phyloP scores from a whole-genome alignment of 2,113 vertebrate genomes.

The Xenopus laevis region DNA sequence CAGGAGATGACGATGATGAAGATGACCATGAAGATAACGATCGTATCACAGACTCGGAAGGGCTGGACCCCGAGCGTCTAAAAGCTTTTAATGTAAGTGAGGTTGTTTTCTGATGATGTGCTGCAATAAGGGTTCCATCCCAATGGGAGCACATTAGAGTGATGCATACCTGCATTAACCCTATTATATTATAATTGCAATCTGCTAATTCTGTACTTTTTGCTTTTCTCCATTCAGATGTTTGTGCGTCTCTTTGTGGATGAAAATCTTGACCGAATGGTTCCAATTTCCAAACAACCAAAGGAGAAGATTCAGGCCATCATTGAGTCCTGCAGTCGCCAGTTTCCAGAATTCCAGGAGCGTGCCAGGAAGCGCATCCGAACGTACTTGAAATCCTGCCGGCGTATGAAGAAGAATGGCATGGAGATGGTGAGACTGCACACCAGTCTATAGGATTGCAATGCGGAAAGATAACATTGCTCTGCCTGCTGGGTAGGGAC shows the following conservation, averaged over 20 bases:
- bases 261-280: slow-evolving; percentile 98
- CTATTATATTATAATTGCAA: too few relatives aligned
- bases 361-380: slow-evolving; percentile 96
- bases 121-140: not conserved
- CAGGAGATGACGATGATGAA: slow-evolving; percentile 88
- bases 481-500: too few relatives aligned
- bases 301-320: slow-evolving; percentile 99
- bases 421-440: slow-evolving; percentile 82
- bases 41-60: slow-evolving; percentile 92
- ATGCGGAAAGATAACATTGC: too few relatives aligned
- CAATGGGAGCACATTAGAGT: too few relatives aligned
- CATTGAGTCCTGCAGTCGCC: slow-evolving; percentile 95
- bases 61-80: slow-evolving; percentile 93
- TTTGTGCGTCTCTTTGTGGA: slow-evolving; percentile 98
- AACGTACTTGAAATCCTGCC: slow-evolving; percentile 99
- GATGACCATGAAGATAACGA: slow-evolving; percentile 95
- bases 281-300: slow-evolving; percentile 98
- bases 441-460: not conserved
- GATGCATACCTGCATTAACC: too few relatives aligned
- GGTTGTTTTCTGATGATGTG: not conserved
- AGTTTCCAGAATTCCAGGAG: slow-evolving; percentile 98
- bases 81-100: slow-evolving; percentile 90
- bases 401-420: slow-evolving; percentile 97
- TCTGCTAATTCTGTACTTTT: not conserved
- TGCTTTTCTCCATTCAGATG: slow-evolving; percentile 71